Base-by-base conservation (phyloP, 2,888 invertebrate genomes). In the Automeris io region DNA sequence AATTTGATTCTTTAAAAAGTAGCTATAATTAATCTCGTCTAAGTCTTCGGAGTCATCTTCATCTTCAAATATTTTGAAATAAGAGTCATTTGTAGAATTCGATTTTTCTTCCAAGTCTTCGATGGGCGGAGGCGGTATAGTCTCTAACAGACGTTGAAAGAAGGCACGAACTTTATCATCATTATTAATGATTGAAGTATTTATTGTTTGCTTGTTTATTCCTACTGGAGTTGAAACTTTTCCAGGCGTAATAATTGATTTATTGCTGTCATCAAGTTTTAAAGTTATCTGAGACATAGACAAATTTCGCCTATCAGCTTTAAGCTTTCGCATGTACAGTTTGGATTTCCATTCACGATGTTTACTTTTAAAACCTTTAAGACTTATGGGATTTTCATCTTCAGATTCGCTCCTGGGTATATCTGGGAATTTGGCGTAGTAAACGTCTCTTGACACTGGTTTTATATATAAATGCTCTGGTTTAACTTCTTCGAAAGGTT, bases 321-420 rank as follows among this genome's bases (percentile, higher is more conserved):
- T 52, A 13, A 67, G 62, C 53, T 63, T 68, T 50, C 66, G 70
- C 23, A 81, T 57, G 21, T 56, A 51, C 46, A 81, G 64, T 45
- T 77, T 85, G 1, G 74, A 66, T 53, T 73, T 75, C 81, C 85
- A 81, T 44, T 80, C 69, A 24, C 54, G 50, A 41, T 82, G 74
- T 58, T 83, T 85, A 19, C 41, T 61, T 49, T 53, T 57, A 50
- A 85, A 85, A 19, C 81, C 82, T 18, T 56, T 67, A 4, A 83
- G 45, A 32, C 72, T 76, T 21, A 82, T 43, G 1, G 80, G 70
- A 39, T 64, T 75, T 45, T 85, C 85, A 16, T 83, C 86, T 38
- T 86, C 86, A 0, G 85, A 85, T 55, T 83, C 83, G 46, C 86
- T 85, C 57, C 83, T 63, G 1, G 75, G 72, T 63, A 86, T 81